Base-by-base conservation (phyloP, 2,888 invertebrate species). In the Cephalotes varians region DNA sequence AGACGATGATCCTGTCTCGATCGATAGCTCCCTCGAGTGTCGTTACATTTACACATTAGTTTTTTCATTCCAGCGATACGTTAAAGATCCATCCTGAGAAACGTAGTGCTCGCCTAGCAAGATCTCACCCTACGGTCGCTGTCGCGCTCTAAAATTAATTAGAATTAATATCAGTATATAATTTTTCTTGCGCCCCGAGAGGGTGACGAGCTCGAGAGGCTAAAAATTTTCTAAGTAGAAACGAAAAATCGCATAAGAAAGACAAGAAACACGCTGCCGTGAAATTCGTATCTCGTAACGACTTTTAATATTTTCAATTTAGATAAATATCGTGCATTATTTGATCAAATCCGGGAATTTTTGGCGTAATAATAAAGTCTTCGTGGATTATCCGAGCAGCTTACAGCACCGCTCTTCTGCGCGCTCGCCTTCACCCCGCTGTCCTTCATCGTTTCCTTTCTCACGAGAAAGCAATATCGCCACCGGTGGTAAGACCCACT, bases 321-420 rank as follows among this genome's bases (percentile, higher is more conserved):
- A 44, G 44, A 77, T 56, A 44, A n/a, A 44, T 56, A 44, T 67
- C 54, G 51, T 15, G 51, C 40, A 31, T 40, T 37, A 40, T n/a
- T 25, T 44, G 71, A 79, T 69, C 71, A 67, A 31, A 9, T 21
- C 40, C 67, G 69, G 56, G 34, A 79, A 69, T 69, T 79, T 79
- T 79, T n/a, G 56, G 44, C 56, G 21, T 77, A 56, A 77, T 76
- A 65, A 40, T 77, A 71, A 77, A 79, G 67, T 58, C 18, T 56
- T 69, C 44, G 56, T 44, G 77, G 44, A 64, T 58, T 69, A 77
- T 51, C 65, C 28, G 76, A 9, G 15, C n/a, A 5, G 51, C 40
- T 76, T 76, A 76, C 28, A 65, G 37, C 37, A 9, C 1, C 65
- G 28, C 51, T 51, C 51, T 67, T 15, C 28, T 1, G 40, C 51